These are phyloP conservation scores for Lacerta agilis DNA, from an alignment of 2,797 vertebrate species.

Conservation along the genomic window DNA sequence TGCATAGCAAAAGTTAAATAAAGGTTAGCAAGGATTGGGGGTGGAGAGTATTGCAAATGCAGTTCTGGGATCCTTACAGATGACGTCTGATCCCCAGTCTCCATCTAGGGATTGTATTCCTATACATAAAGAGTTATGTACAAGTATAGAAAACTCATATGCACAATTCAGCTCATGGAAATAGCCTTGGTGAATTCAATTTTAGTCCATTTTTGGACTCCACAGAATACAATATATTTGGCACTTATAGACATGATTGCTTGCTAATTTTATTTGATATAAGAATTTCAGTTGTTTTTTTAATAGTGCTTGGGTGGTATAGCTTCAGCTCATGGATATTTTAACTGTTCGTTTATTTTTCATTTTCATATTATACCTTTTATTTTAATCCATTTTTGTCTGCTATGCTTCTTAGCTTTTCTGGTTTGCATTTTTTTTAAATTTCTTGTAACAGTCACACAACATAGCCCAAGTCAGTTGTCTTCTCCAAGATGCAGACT, in stretches of 20 bases:
- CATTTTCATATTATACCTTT: not conserved
- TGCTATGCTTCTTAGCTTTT: not conserved
- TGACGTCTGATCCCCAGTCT: not conserved
- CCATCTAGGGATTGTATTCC: not conserved
- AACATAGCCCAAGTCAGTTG: not conserved
- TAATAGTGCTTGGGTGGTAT: not conserved
- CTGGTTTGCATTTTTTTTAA: not conserved
- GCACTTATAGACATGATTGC: not conserved
- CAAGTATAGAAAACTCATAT: not conserved
- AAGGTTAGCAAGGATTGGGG: not conserved
- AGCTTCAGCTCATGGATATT: not conserved
- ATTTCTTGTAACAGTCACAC: conserved; percentile 10
- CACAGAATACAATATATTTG: not conserved
- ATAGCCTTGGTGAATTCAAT: not conserved
- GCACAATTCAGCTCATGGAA: not conserved
- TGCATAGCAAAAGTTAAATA: not conserved
- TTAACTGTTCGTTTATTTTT: conserved; percentile 26
- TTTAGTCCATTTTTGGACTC: not conserved
- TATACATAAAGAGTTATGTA: not conserved
- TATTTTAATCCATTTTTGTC: conserved; percentile 39
- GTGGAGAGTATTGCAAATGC: not conserved
- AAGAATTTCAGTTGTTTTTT: not conserved
- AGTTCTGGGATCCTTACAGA: not conserved
- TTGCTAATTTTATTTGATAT: not conserved
- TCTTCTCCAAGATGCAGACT: not conserved